Base-by-base conservation (phyloP, 2,888 invertebrate genomes). In the Pachycephus smyrnensis region DNA sequence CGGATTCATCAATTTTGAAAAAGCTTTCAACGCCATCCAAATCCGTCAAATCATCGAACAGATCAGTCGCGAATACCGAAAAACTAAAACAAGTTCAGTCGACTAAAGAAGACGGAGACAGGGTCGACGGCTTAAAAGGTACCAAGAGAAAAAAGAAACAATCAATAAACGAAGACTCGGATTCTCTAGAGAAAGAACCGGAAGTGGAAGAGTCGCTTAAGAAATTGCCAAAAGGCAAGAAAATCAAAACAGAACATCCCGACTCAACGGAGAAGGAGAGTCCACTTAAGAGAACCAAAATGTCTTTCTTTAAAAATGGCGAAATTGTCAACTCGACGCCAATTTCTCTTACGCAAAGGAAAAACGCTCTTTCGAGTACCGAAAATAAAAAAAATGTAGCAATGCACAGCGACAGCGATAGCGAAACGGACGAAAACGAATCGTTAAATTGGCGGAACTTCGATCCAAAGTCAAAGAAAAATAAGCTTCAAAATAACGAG, bases 201-300 rank as follows among this genome's bases (percentile, higher is more conserved):
- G 78, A 81, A 76, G 76, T 40, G 35, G 76, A 80, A 75, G 68
- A 78, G 71, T 71, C 77, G 74, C 15, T 12, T 69, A 78, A 73
- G 37, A 80, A 73, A 75, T 79, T 73, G 31, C 79, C 71, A 80
- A 83, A 78, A 68, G n/a, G 15, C 80, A 82, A 76, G 71, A 30
- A 73, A 73, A 75, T 69, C 30, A 69, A 77, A 33, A 36, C 15
- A 40, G 40, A 40, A 40, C 4, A 15, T 40, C 15, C 40, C 4
- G 40, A 40, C 40, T 1, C 40, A 40, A 15, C 40, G 40, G 15
- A 40, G 4, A 40, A 40, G 1, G 15, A 4, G 1, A 40, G 40
- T 40, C 40, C 40, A 40, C 12, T 40, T 40, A 40, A 40, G 1
- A 40, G 15, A 15, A 12, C 40, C 12, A 40, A 15, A 40, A 40